phyloP scores from a whole-genome alignment of 2,113 vertebrate species.

The Tursiops truncatus region DNA sequence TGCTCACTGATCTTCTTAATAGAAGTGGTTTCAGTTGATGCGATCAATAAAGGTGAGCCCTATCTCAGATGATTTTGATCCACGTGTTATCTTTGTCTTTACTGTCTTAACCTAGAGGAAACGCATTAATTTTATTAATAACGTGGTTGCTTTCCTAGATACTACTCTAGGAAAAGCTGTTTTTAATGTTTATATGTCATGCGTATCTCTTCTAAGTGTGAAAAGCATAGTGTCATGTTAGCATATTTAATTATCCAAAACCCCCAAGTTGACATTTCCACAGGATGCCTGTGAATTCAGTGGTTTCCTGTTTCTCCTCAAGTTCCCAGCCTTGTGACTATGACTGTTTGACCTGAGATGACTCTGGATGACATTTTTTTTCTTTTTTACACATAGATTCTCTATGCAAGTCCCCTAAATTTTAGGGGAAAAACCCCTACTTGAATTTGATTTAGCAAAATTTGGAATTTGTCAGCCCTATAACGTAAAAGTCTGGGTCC shows the following conservation, averaged over 20 bases:
- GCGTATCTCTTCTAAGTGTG: background rate
- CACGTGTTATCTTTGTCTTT: constrained; percentile 7
- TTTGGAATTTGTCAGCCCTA: background rate
- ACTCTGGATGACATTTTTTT: background rate
- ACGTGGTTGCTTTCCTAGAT: background rate
- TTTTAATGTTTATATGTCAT: background rate
- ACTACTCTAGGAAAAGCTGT: background rate
- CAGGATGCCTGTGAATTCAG: background rate
- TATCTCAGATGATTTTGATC: constrained; percentile 16
- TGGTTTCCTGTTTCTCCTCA: background rate
- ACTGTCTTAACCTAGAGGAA: background rate
- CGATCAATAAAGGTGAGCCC: background rate
- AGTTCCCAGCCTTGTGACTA: background rate
- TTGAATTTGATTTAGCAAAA: background rate
- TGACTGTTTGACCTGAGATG: background rate
- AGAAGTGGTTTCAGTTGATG: background rate
- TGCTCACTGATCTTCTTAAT: background rate
- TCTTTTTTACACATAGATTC: background rate
- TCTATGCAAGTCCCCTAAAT: background rate
- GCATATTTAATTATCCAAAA: background rate
- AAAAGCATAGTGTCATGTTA: background rate
- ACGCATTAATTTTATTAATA: background rate
- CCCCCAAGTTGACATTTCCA: background rate
- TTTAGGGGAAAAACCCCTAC: background rate
- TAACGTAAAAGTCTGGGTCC: background rate